phyloP scores from a whole-genome alignment of 2,113 vertebrate species.

The Plecotus auritus region DNA sequence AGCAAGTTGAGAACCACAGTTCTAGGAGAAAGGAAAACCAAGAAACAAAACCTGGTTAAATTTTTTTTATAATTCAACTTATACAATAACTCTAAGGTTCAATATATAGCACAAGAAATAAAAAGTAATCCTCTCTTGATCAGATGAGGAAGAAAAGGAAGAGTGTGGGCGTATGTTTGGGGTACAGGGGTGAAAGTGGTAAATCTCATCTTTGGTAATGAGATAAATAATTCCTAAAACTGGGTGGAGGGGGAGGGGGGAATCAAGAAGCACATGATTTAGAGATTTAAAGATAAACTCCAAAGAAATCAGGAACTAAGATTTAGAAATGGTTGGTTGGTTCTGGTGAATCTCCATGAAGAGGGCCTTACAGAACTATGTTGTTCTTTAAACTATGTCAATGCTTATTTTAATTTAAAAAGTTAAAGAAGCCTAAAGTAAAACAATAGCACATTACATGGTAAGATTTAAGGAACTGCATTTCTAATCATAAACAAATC shows the following conservation, averaged over 20 bases:
- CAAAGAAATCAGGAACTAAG: neutral
- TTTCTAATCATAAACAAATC: neutral
- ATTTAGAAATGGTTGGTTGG: neutral
- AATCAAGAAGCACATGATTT: neutral
- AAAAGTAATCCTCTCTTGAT: neutral
- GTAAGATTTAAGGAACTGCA: neutral
- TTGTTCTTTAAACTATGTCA: neutral
- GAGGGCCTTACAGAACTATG: neutral
- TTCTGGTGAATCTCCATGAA: neutral
- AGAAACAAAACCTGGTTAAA: neutral
- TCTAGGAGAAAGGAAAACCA: conserved; percentile 4
- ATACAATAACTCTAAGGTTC: neutral
- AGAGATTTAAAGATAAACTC: neutral
- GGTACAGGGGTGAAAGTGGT: no score
- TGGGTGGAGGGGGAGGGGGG: no score
- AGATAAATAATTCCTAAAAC: no score
- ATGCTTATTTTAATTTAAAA: neutral
- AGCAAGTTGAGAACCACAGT: neutral
- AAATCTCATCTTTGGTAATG: no score
- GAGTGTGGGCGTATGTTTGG: no score
- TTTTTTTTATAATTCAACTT: neutral
- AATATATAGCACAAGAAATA: neutral
- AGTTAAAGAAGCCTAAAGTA: neutral
- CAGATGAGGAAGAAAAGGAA: no score
- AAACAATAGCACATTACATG: neutral